phyloP scores from a whole-genome alignment of 1,140 invertebrate species.

The Panagrolaimus sp. region DNA sequence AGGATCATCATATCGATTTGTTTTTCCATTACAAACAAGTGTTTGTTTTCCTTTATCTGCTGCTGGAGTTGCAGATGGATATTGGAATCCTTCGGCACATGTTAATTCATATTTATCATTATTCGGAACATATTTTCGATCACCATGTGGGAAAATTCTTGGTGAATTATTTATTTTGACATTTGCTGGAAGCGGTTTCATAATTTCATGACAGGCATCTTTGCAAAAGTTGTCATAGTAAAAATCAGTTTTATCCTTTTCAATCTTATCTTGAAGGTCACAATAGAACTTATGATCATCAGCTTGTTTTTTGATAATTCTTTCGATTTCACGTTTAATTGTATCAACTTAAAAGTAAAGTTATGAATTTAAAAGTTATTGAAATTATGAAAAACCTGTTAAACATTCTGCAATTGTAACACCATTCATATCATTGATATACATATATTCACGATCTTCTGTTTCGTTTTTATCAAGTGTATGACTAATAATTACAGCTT shows the following conservation, averaged over 20 bases:
- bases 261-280: not conserved
- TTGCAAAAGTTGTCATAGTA: constrained; percentile 8
- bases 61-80: not conserved
- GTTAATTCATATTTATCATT: not conserved
- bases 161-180: not conserved
- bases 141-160: not conserved
- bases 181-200: not conserved
- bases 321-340: not conserved
- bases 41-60: not conserved
- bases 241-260: constrained; percentile 5
- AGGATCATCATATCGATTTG: not conserved
- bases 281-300: constrained; percentile 6
- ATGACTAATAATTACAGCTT: not conserved
- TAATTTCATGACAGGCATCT: not conserved
- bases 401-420: constrained; percentile 1
- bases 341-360: not conserved
- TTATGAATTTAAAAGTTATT: not conserved
- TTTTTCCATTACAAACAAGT: not conserved
- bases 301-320: not conserved
- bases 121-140: not conserved
- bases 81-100: not conserved
- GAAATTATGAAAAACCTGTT: not conserved
- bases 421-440: not conserved
- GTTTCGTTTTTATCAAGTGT: constrained; percentile 1
- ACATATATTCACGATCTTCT: not conserved